Evolutionary conservation across 2,113 vertebrate genomes (phyloP), one percentile per base, ranked within the genome.

Genomic region (Ptilonorhynchus violaceus): DNA sequence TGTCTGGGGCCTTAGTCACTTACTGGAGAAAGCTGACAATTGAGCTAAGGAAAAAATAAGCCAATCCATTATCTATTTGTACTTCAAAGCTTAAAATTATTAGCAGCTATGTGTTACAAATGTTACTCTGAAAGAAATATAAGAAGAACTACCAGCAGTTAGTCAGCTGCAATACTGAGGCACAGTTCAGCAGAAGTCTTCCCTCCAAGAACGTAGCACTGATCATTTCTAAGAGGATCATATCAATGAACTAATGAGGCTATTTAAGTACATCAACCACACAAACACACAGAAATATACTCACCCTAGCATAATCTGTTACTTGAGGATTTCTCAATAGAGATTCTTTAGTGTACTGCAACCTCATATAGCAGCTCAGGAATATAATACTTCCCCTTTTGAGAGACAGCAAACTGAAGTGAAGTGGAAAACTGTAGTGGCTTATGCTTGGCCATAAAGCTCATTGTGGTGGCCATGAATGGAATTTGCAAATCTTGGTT

Each of bases 401-500:
- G 8, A 83, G 19, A 70, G 25, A 25, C 20, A 70, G 64, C 31
- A 92, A 90, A 78, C 60, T 68, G 33, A 89, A 94, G 30, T 4
- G 18, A 63, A 70, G 18, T 1, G 1, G 59, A 85, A 90, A 88
- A 72, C 4, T 53, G 55, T 8, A 84, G n/a, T 12, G 72, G 52
- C 25, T 94, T 63, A 83, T 80, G 55, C 76, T 92, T 80, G 83
- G 83, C 76, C 92, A 88, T 50, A 49, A 64, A 91, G 68, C 7
- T 81, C 76, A 78, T 52, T 81, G 72, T 67, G 62, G 72, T 94
- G 60, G 73, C 83, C 88, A 92, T 44, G 64, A 93, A 60, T 13
- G 60, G 88, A 94, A 93, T 90, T 94, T 0, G 8, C 63, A 41
- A 80, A 94, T 77, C 69, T 92, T 88, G 52, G 68, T 96, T 88